Conservation (phyloP, 2,797 vertebrate species). For the Picus viridis region DNA sequence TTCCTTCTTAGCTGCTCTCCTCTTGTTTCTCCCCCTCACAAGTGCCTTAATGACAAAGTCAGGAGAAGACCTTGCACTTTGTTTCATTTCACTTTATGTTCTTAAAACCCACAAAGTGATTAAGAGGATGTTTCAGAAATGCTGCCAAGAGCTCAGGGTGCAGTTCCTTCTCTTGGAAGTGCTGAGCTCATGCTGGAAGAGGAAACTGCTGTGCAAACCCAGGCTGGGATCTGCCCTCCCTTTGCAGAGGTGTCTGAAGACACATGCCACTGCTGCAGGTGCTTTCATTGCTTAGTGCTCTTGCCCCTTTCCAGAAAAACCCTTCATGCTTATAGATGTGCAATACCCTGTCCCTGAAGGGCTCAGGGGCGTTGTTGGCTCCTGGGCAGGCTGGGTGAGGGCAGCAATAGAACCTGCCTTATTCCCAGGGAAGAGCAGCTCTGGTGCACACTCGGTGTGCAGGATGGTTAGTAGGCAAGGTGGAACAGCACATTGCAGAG, state of each 20-base stretch:
- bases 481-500: neutral
- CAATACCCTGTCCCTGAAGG: neutral
- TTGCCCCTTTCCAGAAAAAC: neutral
- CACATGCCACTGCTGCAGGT: neutral
- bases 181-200: neutral
- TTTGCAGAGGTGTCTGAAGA: neutral
- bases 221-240: neutral
- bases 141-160: neutral
- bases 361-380: rapidly evolving
- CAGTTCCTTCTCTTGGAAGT: constrained; percentile 24
- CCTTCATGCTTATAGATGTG: rapidly evolving
- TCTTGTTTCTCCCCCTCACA: neutral
- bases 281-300: neutral
- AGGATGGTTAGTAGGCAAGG: neutral
- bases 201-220: neutral
- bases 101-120: neutral
- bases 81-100: neutral
- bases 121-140: constrained; percentile 33
- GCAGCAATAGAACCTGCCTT: neutral
- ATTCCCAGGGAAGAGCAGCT: neutral
- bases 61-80: neutral
- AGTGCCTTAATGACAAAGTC: neutral
- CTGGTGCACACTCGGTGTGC: neutral
- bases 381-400: neutral
- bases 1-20: neutral